Base-by-base conservation (phyloP, 1,140 invertebrate species). In the Cotesia typhae region DNA sequence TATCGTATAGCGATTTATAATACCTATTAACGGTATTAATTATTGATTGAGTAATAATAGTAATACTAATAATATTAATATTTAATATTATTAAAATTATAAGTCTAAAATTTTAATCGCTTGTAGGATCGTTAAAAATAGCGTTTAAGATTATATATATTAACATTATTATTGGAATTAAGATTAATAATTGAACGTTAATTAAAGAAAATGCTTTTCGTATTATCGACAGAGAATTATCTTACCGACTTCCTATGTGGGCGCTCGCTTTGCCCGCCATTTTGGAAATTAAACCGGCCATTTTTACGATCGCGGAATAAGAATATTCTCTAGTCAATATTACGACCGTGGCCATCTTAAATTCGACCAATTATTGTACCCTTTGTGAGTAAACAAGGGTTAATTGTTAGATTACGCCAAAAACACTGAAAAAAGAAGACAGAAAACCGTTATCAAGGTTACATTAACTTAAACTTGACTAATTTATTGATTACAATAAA, bases 1-100 rank as follows among this genome's bases (percentile, higher is more conserved):
- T 84, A 83, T 81, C 77, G 77, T 83, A 80, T 83, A 81, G 77
- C 75, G 73, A 76, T 80, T 80, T 77, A 76, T 72, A 12, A 61
- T 61, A 35, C 37, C 36, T 51, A 63, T 51, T 12, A 53, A 28
- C 41, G 38, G 64, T 52, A 66, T 53, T 53, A 73, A 72, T 59
- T 53, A 55, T 55, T 55, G 52, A 55, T 55, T 37, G 5, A 63
- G 60, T 63, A 59, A 52, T 53, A 69, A 68, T 17, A 63, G 3
- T 36, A 36, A 41, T 41, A 61, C 9, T 71, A 35, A 70, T 52
- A 36, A 65, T 14, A 53, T 53, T 61, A 53, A 64, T 14, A 65
- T 63, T 53, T 9, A 71, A 67, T 9, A 17, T 37, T 9, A 41
- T 12, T 41, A 65, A 28, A 61, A 35, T 36, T 3, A 65, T 55